Base-by-base conservation (phyloP, 2,113 vertebrate genomes). In the Sorex araneus region DNA sequence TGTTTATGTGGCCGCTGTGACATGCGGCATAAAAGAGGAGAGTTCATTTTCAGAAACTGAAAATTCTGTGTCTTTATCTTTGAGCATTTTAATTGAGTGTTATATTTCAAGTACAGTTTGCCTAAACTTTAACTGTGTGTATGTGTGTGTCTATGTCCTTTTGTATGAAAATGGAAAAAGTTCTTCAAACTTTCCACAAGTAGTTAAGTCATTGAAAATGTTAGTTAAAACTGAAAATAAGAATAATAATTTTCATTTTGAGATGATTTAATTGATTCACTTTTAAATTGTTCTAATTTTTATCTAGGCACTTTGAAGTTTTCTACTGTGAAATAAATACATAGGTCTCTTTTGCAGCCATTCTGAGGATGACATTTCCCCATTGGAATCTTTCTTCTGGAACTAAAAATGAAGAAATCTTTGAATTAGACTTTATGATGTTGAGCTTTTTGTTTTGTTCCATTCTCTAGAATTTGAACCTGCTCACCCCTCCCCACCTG, bases 151-250 rank as follows among this genome's bases (percentile, higher is more conserved):
- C 10, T 76, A 45, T 70, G 13, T 18, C 10, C 67, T 83, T 75
- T 36, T 64, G 30, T 34, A 15, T 27, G 50, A 54, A 7, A 21
- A 25, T 50, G 80, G 40, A 71, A 30, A 67, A 81, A 23, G 11
- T 63, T 76, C 23, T 91, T 32, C 21, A 89, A 15, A 21, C 63
- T 79, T 93, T 64, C 5, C 8, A 4, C 3, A 80, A 40, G 40
- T 40, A 40, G 63, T 50, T 89, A 66, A 70, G n/a, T 50, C 69
- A 76, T 73, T 93, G 50, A 90, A 88, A 36, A 79, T 88, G 64
- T 43, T 15, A 71, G 77, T 74, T 8, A 78, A 76, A 92, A 84
- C 5, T 30, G 21, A 50, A 88, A 80, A 54, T 89, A 15, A 64
- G 82, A 92, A 84, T 40, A 92, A 84, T 40, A 92, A 32, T 32